These are phyloP conservation scores for Eulemur rubriventer DNA, from an alignment of 2,797 vertebrate genomes.

Conservation along the genomic window DNA sequence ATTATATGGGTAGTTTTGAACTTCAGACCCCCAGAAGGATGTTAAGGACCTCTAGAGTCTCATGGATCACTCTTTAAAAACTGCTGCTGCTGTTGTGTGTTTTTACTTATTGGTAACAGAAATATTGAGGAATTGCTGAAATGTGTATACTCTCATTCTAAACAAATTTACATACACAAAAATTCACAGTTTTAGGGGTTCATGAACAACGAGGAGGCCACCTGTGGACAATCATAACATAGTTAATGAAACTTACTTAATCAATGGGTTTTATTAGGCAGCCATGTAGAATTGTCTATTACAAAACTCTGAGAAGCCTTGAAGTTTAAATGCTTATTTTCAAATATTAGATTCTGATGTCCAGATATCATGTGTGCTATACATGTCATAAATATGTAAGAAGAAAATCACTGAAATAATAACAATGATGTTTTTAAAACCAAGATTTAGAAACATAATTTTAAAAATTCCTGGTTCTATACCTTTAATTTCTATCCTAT, in stretches of 20 bases:
- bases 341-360: neutral
- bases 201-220: neutral
- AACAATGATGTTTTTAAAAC: neutral
- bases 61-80: neutral
- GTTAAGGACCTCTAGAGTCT: neutral
- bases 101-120: neutral
- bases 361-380: neutral
- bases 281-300: neutral
- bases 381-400: neutral
- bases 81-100: fast-evolving
- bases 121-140: neutral
- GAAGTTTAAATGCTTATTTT: neutral
- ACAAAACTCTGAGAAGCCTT: neutral
- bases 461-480: neutral
- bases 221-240: fast-evolving
- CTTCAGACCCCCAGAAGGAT: neutral
- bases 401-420: neutral
- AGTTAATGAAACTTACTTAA: neutral
- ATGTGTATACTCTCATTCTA: neutral
- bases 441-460: neutral
- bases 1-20: neutral
- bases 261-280: neutral
- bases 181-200: neutral
- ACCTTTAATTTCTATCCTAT: neutral
- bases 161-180: neutral